Evolutionary conservation across 2,797 vertebrate genomes (phyloP).

Genomic region (Meriones psammophilus): DNA sequence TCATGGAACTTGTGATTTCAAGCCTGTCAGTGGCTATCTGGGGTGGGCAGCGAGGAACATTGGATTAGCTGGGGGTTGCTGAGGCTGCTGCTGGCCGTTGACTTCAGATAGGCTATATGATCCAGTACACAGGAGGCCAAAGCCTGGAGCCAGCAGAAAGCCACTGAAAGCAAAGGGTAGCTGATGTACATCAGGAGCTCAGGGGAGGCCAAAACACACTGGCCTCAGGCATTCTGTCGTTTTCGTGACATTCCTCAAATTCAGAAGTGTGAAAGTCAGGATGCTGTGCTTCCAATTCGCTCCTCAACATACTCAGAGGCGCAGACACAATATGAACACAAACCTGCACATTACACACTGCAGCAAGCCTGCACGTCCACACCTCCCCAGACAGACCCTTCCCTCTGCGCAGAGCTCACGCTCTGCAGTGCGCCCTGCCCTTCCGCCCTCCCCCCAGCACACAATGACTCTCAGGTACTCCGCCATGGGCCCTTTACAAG

Average conservation of each 20-base stretch:
- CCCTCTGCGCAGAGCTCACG: neutral
- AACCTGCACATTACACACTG: fast-evolving
- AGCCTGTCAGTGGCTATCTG: neutral
- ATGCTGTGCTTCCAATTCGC: neutral
- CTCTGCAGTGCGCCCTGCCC: neutral
- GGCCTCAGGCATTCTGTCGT: neutral
- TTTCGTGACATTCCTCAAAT: neutral
- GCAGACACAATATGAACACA: neutral
- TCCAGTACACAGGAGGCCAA: neutral
- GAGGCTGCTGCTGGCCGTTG: neutral
- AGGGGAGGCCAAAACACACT: too few relatives aligned
- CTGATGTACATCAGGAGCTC: neutral
- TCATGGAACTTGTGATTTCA: neutral
- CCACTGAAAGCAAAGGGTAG: neutral
- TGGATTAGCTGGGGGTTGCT: neutral
- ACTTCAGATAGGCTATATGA: neutral
- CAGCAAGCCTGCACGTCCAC: too few relatives aligned
- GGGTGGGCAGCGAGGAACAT: neutral
- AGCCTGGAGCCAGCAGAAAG: neutral
- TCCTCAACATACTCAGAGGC: neutral
- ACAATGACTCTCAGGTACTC: neutral
- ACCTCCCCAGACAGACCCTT: neutral
- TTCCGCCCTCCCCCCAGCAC: too few relatives aligned
- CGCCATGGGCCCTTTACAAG: neutral
- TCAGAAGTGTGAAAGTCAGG: neutral